These are phyloP conservation scores for Danio rerio DNA, from an alignment of 2,113 vertebrate genomes.

Conservation along the genomic window GRCz12tu NC_133194.1:97001-97500, in stretches of 20 bases:
- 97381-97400: no score
- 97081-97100: no score
- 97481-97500: slow-evolving; percentile 84
- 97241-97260: slow-evolving; percentile 97
- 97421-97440: slow-evolving; percentile 80
- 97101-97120: slow-evolving; percentile 49
- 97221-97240: slow-evolving; percentile 96
- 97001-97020: slow-evolving; percentile 84
- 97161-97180: slow-evolving; percentile 84
- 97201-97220: slow-evolving; percentile 95
- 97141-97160: slow-evolving; percentile 92
- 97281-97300: no score
- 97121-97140: no score
- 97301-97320: no score
- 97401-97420: no score
- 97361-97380: no score
- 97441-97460: slow-evolving; percentile 83
- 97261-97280: slow-evolving; percentile 92
- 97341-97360: no score
- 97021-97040: slow-evolving; percentile 83
- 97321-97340: no score
- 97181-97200: slow-evolving; percentile 84
- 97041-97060: no score
- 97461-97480: slow-evolving; percentile 86
- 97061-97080: slow-evolving; percentile 55